Conservation (phyloP, 1,140 invertebrate species). For the Drosophila aff. region DNA sequence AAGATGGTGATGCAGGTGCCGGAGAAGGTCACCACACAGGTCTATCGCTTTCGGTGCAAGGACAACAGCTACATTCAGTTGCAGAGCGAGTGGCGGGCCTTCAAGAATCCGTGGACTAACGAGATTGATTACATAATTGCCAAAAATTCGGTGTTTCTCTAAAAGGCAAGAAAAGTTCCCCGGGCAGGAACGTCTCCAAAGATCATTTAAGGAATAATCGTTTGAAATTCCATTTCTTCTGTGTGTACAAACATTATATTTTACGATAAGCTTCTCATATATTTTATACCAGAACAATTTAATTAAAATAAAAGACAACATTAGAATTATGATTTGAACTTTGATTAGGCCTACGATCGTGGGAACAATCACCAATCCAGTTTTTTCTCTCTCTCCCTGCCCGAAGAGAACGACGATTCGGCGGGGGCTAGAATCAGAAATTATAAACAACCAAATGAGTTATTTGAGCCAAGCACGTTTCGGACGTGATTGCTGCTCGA, state of each 20-base stretch:
- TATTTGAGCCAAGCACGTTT: constrained; percentile 49
- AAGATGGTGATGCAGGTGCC: constrained; percentile 91
- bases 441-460: constrained; percentile 42
- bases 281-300: constrained; percentile 28
- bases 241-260: constrained; percentile 18
- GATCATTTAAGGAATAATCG: constrained; percentile 5
- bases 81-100: constrained; percentile 94
- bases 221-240: constrained; percentile 11
- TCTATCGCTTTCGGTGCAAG: constrained; percentile 93
- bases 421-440: constrained; percentile 2
- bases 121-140: constrained; percentile 95
- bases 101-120: constrained; percentile 96
- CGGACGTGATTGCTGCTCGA: constrained; percentile 38
- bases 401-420: background rate
- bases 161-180: constrained; percentile 63
- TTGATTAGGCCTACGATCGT: constrained; percentile 1
- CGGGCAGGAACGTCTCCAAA: background rate
- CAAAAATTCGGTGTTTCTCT: constrained; percentile 92
- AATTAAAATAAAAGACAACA: constrained; percentile 17
- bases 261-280: constrained; percentile 17
- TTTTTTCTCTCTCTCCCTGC: background rate
- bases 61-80: constrained; percentile 90
- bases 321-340: background rate
- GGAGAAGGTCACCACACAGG: constrained; percentile 88
- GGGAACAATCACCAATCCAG: constrained; percentile 6